These are phyloP conservation scores for Drosophila fuyamai DNA, from an alignment of 1,140 invertebrate species.

Conservation along the genomic window DNA sequence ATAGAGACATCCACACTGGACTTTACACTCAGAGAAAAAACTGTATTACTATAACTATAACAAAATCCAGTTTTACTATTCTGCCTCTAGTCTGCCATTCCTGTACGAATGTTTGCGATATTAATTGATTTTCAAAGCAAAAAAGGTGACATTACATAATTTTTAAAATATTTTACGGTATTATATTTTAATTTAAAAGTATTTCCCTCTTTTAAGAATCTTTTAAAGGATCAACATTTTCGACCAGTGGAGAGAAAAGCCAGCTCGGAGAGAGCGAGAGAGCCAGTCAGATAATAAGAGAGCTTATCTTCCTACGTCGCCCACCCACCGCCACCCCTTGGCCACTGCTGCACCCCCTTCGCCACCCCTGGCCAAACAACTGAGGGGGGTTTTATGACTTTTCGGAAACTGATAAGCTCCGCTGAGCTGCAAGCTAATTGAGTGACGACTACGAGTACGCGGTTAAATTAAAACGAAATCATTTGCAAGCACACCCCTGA, in stretches of 20 bases:
- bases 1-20: conserved; percentile 27
- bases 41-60: no score
- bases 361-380: conserved; percentile 20
- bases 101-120: no score
- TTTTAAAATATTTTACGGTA: no score
- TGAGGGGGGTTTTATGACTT: conserved; percentile 71
- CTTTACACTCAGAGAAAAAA: conserved; percentile 6
- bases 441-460: conserved; percentile 57
- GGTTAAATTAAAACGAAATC: conserved; percentile 80
- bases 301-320: conserved; percentile 53
- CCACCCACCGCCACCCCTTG: not conserved
- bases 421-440: conserved; percentile 66
- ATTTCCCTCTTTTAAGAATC: no score
- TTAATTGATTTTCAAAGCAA: no score
- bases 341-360: conserved; percentile 1
- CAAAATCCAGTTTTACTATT: no score
- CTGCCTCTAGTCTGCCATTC: no score
- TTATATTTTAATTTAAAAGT: no score
- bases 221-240: not conserved
- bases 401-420: conserved; percentile 68
- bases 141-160: no score
- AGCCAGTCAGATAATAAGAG: conserved; percentile 47
- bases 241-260: not conserved
- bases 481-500: conserved; percentile 69
- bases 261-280: conserved; percentile 8